Evolutionary conservation across 2,113 vertebrate species (phyloP).

Genomic region (Urocolius indicus): DNA sequence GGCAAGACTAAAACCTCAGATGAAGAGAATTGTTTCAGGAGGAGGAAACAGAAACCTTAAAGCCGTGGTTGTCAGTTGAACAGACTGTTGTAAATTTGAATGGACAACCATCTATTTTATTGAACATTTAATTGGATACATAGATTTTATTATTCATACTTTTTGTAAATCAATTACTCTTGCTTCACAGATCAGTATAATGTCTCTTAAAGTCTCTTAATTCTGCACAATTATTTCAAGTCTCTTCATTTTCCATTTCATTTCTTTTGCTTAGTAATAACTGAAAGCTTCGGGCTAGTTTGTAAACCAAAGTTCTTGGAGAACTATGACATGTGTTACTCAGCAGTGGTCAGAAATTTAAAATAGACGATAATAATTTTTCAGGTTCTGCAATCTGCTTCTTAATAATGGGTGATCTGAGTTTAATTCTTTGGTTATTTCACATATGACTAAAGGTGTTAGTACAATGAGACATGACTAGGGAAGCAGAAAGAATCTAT

Average conservation of each 20-base stretch:
- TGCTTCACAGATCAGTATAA: neutral
- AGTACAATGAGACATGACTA: neutral
- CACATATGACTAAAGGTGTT: neutral
- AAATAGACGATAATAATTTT: neutral
- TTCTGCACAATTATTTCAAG: rapidly evolving
- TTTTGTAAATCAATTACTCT: neutral
- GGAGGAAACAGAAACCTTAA: neutral
- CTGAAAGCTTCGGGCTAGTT: neutral
- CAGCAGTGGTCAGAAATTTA: neutral
- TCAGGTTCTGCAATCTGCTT: neutral
- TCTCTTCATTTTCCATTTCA: rapidly evolving
- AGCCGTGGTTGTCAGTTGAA: neutral
- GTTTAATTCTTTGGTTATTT: neutral
- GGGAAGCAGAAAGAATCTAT: neutral
- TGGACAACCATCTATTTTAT: neutral
- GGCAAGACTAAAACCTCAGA: neutral
- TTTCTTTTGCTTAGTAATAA: neutral
- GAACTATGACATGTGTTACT: neutral
- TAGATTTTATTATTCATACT: neutral
- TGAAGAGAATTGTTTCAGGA: neutral
- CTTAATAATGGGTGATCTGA: neutral
- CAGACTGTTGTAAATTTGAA: neutral
- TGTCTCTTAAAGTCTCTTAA: neutral
- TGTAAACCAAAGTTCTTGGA: neutral
- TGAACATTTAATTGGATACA: neutral